A percentile compares a stretch with the other conserved stretches of the same genome.
phyloP scores from a whole-genome alignment of 2,113 vertebrate species.

The Upupa epops region DNA sequence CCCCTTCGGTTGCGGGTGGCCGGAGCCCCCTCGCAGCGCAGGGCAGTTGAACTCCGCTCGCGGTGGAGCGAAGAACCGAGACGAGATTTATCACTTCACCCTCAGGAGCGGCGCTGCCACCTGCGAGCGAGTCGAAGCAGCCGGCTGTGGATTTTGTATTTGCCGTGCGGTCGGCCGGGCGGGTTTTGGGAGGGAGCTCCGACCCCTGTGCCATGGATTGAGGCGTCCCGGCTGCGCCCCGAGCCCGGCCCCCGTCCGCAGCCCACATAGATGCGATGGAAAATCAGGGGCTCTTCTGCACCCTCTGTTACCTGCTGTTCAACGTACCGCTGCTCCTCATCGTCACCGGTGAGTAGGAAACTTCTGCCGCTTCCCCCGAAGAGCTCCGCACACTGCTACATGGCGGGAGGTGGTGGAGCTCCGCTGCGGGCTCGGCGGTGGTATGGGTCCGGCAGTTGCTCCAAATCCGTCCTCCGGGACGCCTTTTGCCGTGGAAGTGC shows the following conservation, averaged over 20 bases:
- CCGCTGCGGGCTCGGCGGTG: neutral
- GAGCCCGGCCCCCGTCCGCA: conserved; percentile 38
- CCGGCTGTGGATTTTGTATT: conserved; percentile 64
- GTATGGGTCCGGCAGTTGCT: neutral
- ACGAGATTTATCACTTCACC: neutral
- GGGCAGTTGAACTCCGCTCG: conserved; percentile 55
- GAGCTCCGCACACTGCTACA: neutral
- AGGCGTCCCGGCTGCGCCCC: conserved; percentile 53
- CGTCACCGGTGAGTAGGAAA: conserved; percentile 84
- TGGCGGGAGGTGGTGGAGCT: neutral
- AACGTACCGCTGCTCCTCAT: conserved; percentile 79
- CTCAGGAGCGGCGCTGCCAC: neutral
- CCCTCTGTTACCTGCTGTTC: conserved; percentile 85
- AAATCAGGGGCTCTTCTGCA: conserved; percentile 78
- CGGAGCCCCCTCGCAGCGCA: conserved; percentile 36
- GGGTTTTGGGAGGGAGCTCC: neutral
- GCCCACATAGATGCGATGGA: conserved; percentile 85
- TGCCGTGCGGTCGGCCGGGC: conserved; percentile 27
- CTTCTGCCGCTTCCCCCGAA: neutral
- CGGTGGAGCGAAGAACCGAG: neutral
- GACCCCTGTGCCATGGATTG: conserved; percentile 64
- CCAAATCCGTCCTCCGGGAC: neutral
- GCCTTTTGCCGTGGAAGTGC: neutral
- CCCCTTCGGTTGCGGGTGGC: conserved; percentile 43
- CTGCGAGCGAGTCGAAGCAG: neutral